Evolutionary conservation across 2,888 invertebrate species (phyloP).

Genomic region (Plebejus melissa): DNA sequence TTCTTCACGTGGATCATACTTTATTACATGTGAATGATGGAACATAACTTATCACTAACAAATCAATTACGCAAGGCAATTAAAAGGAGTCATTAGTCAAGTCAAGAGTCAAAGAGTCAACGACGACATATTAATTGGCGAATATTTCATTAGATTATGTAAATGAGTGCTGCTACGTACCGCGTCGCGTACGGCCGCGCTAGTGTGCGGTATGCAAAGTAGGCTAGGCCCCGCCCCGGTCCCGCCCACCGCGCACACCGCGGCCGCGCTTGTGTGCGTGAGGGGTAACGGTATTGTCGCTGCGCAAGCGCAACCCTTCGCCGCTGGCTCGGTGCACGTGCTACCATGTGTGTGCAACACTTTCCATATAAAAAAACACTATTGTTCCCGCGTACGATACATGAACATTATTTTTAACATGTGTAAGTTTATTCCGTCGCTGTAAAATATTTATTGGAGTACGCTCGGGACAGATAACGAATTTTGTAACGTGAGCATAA

Average conservation of each 20-base stretch:
- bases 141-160: slow-evolving; percentile 24
- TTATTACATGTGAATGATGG: neutral
- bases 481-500: slow-evolving; percentile 20
- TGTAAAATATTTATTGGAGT: slow-evolving; percentile 29
- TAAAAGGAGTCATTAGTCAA: slow-evolving; percentile 4
- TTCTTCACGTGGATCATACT: neutral
- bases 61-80: slow-evolving; percentile 14
- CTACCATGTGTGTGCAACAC: slow-evolving; percentile 31
- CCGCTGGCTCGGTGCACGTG: slow-evolving; percentile 35
- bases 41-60: slow-evolving; percentile 7
- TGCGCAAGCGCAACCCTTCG: slow-evolving; percentile 33
- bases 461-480: slow-evolving; percentile 23
- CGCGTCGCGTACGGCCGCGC: slow-evolving; percentile 32
- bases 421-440: slow-evolving; percentile 29
- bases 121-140: slow-evolving; percentile 27
- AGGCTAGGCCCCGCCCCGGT: slow-evolving; percentile 44
- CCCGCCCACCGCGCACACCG: slow-evolving; percentile 37
- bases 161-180: slow-evolving; percentile 14
- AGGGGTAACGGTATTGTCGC: slow-evolving; percentile 35
- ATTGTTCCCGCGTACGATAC: slow-evolving; percentile 37
- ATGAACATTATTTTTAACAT: slow-evolving; percentile 31
- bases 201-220: slow-evolving; percentile 53
- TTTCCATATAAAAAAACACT: slow-evolving; percentile 34
- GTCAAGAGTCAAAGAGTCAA: neutral
- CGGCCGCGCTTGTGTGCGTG: slow-evolving; percentile 35